These are phyloP conservation scores for Drosophila testacea DNA, from an alignment of 2,888 invertebrate species.

Conservation along the genomic window DNA sequence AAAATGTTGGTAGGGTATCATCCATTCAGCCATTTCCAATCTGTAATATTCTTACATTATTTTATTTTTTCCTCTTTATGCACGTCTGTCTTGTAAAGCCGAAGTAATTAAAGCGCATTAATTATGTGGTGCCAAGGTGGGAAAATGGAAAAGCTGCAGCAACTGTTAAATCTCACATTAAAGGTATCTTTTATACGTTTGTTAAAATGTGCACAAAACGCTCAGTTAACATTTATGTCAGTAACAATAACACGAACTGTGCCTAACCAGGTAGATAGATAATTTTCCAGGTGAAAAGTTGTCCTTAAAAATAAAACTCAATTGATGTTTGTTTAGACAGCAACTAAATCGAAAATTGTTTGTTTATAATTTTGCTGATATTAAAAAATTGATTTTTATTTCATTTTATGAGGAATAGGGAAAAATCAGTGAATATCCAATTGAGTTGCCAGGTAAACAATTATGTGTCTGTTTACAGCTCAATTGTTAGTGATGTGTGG, in stretches of 20 bases:
- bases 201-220: conserved; percentile 29
- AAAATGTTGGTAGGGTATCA: conserved; percentile 7
- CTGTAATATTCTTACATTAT: neutral
- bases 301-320: conserved; percentile 17
- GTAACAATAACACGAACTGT: conserved; percentile 12
- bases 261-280: conserved; percentile 11
- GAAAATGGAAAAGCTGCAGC: conserved; percentile 51
- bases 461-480: conserved; percentile 13
- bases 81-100: conserved; percentile 41
- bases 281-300: conserved; percentile 31
- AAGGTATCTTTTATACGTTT: conserved; percentile 26
- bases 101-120: conserved; percentile 77
- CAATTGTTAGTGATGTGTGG: conserved; percentile 7
- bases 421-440: conserved; percentile 3
- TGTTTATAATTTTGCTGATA: conserved; percentile 1
- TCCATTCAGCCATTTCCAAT: neutral
- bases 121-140: conserved; percentile 45
- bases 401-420: conserved; percentile 3
- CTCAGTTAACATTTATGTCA: conserved; percentile 14
- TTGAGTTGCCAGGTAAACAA: conserved; percentile 21
- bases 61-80: conserved; percentile 14
- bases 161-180: conserved; percentile 29
- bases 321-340: conserved; percentile 10
- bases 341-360: conserved; percentile 13
- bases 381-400: conserved; percentile 23